phyloP scores from a whole-genome alignment of 1,140 invertebrate species.

The Papilio dardanus region DNA sequence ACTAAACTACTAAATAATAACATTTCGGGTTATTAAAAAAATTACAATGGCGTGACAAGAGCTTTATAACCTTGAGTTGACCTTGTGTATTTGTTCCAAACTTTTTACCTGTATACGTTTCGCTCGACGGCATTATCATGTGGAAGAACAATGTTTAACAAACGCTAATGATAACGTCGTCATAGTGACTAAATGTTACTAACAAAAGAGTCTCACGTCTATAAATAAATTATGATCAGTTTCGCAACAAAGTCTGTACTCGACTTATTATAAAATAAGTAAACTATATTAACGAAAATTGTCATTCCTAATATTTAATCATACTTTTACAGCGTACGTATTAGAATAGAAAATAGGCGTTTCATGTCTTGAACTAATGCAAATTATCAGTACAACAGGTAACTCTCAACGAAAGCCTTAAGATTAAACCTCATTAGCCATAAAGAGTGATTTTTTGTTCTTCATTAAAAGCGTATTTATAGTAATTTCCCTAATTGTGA shows the following conservation, averaged over 20 bases:
- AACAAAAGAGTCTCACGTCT: slow-evolving; percentile 26
- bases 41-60: neutral
- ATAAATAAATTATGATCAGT: slow-evolving; percentile 18
- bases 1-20: neutral
- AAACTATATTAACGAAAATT: neutral
- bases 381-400: neutral
- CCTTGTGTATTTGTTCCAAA: neutral
- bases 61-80: slow-evolving; percentile 2
- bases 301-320: neutral
- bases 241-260: neutral
- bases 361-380: neutral
- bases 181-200: slow-evolving; percentile 24
- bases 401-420: neutral
- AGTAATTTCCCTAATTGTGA: neutral
- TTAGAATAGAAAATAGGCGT: neutral
- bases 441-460: neutral
- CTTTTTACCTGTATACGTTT: slow-evolving; percentile 1
- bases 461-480: neutral
- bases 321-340: neutral
- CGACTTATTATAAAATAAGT: neutral
- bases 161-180: slow-evolving; percentile 29
- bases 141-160: slow-evolving; percentile 20
- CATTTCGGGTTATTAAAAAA: neutral
- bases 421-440: neutral
- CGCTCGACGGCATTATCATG: neutral